Evolutionary conservation across 2,113 vertebrate species (phyloP).

Genomic region (Progne subis): DNA sequence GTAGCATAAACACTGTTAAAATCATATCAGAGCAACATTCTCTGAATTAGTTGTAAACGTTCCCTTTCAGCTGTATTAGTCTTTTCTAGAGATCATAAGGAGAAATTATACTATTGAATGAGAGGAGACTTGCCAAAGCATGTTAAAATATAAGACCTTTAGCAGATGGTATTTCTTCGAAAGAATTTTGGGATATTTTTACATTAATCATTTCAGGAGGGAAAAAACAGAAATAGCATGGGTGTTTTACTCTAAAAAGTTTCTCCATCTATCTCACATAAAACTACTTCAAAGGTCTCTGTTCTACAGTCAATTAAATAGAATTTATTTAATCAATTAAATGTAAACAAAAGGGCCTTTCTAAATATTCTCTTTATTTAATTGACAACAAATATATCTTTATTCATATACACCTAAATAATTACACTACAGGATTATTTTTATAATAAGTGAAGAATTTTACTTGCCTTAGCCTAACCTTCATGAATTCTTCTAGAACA

Average conservation of each 20-base stretch:
- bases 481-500: not conserved
- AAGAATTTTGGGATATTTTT: not conserved
- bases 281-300: not conserved
- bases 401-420: not conserved
- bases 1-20: slow-evolving; percentile 6
- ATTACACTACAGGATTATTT: not conserved
- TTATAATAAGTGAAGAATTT: not conserved
- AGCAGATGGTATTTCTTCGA: not conserved
- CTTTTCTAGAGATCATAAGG: not conserved
- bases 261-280: not conserved
- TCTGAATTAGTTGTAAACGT: not conserved
- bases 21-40: not conserved
- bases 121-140: not conserved
- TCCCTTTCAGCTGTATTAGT: not conserved
- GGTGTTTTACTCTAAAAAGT: not conserved
- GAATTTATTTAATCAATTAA: not conserved
- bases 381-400: not conserved
- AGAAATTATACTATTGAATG: not conserved
- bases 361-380: not conserved
- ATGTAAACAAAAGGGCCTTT: not conserved
- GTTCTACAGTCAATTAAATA: not conserved
- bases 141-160: not conserved
- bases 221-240: not conserved
- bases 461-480: not conserved
- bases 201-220: not conserved